Evolutionary conservation across 1,140 invertebrate species (phyloP).

Genomic region (Drosophila busckii): DNA sequence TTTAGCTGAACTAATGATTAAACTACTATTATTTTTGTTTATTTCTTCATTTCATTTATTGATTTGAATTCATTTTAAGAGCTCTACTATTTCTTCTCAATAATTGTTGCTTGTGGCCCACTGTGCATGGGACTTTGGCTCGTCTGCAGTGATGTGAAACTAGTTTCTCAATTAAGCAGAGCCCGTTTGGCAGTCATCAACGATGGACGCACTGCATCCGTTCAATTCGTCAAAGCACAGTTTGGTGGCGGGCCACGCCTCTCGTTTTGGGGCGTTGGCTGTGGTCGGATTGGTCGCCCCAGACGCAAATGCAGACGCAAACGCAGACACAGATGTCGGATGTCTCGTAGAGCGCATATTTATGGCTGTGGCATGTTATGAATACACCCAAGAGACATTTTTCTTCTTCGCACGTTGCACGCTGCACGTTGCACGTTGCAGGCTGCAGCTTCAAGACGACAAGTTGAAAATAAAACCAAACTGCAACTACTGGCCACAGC

Average conservation of each 20-base stretch:
- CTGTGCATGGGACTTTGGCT: slow-evolving; percentile 12
- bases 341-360: slow-evolving; percentile 68
- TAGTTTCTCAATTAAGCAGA: slow-evolving; percentile 70
- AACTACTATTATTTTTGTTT: slow-evolving; percentile 1
- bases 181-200: slow-evolving; percentile 33
- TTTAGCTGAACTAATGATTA: no score
- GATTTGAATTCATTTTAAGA: slow-evolving; percentile 3
- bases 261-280: slow-evolving; percentile 46
- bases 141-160: slow-evolving; percentile 44
- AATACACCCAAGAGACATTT: slow-evolving; percentile 76
- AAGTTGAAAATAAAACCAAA: slow-evolving; percentile 27
- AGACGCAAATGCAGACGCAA: slow-evolving; percentile 3
- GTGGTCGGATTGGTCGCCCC: slow-evolving; percentile 45
- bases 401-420: slow-evolving; percentile 64
- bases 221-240: slow-evolving; percentile 69
- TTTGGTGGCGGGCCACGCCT: slow-evolving; percentile 55
- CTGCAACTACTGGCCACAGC: slow-evolving; percentile 1
- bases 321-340: slow-evolving; percentile 39
- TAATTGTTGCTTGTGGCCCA: slow-evolving; percentile 25
- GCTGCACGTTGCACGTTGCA: not conserved
- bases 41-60: slow-evolving; percentile 22
- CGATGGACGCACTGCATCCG: slow-evolving; percentile 55
- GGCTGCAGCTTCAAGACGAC: slow-evolving; percentile 21
- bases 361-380: slow-evolving; percentile 72
- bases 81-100: no score